Percentiles rank a stretch among this genome's conserved stretches.
Conservation (phyloP, 2,113 vertebrate genomes). For the Podarcis cretensis region DNA sequence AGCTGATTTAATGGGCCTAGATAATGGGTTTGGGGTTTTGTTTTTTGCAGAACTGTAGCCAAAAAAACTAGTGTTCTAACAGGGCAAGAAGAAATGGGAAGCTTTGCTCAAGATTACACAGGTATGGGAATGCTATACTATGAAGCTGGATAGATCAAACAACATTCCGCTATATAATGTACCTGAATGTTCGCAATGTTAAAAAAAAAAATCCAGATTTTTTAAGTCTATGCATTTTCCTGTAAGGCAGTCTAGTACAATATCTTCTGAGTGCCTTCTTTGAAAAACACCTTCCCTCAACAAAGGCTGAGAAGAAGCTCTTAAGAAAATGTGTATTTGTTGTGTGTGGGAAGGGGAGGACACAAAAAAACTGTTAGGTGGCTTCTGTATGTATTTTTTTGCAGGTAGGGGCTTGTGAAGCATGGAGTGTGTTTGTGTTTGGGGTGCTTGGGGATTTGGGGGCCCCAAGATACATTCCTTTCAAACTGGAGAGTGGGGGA, state of each 20-base stretch:
- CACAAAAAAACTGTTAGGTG: neutral
- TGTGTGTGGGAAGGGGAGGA: neutral
- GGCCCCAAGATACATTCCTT: neutral
- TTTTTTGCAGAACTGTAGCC: constrained; percentile 75
- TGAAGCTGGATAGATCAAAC: no score
- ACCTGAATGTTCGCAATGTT: no score
- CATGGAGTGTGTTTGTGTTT: neutral
- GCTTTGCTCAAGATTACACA: no score
- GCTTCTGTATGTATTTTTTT: neutral
- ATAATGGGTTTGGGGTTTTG: constrained; percentile 73
- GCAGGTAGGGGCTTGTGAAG: neutral
- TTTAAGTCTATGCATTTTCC: neutral
- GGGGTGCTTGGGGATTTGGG: neutral
- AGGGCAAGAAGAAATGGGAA: no score
- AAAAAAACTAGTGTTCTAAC: neutral
- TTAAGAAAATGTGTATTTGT: neutral
- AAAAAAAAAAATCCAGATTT: constrained; percentile 45
- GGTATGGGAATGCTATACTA: no score
- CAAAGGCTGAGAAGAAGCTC: neutral
- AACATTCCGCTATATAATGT: no score
- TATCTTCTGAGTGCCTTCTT: neutral
- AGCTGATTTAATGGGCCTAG: constrained; percentile 75
- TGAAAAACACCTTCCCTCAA: neutral
- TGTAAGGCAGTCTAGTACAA: neutral
- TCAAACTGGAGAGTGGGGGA: neutral